Evolutionary conservation across 2,888 invertebrate genomes (phyloP).

Genomic region (Drosophila tripunctata): DNA sequence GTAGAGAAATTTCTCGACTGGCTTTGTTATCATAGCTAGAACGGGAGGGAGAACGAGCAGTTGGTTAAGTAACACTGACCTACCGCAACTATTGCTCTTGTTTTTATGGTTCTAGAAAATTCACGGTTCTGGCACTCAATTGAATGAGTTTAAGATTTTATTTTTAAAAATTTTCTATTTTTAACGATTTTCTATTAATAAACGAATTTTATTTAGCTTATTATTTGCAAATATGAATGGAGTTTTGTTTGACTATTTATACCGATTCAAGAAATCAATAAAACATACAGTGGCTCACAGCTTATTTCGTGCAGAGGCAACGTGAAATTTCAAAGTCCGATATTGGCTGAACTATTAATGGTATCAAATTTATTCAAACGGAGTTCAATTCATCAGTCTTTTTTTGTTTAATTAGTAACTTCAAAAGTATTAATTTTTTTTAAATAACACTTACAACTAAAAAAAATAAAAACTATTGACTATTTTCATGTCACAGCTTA

Average conservation of each 20-base stretch:
- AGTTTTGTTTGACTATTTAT: background rate
- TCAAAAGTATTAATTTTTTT: too few species aligned
- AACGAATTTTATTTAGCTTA: background rate
- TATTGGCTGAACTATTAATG: too few species aligned
- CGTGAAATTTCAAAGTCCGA: too few species aligned
- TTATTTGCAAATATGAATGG: background rate
- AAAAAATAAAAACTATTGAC: too few species aligned
- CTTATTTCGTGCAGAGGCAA: too few species aligned
- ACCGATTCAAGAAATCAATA: background rate
- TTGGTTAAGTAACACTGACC: background rate
- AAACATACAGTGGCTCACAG: too few species aligned
- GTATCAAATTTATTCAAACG: too few species aligned
- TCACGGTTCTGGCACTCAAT: background rate
- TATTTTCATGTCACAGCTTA: too few species aligned
- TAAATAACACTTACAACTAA: too few species aligned
- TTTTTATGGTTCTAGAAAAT: constrained; percentile 22
- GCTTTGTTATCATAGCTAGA: background rate
- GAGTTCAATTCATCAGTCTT: too few species aligned
- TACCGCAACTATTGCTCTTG: background rate
- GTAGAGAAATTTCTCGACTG: constrained; percentile 31
- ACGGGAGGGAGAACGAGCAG: background rate
- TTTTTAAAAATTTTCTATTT: constrained; percentile 3
- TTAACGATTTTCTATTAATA: background rate
- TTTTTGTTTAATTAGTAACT: too few species aligned
- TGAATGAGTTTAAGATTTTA: constrained; percentile 15